A percentile compares a stretch with the other conserved stretches of the same genome.
These are phyloP conservation scores for Agapostemon virescens DNA, from an alignment of 2,888 invertebrate species.

Conservation along the genomic window DNA sequence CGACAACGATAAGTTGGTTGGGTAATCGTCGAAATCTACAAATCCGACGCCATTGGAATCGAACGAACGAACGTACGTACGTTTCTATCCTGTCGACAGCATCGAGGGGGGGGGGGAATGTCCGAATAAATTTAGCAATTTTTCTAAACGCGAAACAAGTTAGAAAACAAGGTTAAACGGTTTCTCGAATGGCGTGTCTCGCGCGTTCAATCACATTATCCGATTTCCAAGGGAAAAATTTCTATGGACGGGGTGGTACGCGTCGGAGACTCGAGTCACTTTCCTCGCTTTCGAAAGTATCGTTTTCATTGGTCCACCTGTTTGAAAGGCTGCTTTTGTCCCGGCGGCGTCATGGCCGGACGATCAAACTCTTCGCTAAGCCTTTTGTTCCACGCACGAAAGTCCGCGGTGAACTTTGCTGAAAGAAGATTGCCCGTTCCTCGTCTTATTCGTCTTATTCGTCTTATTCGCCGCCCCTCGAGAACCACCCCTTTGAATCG, in stretches of 20 bases:
- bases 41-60: too few species aligned
- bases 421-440: conserved; percentile 49
- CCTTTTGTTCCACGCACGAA: conserved; percentile 57
- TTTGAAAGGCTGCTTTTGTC: conserved; percentile 41
- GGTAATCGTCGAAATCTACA: too few species aligned
- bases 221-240: not conserved
- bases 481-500: conserved; percentile 41
- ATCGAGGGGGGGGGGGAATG: too few species aligned
- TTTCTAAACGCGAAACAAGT: not conserved
- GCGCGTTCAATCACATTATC: not conserved
- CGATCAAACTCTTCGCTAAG: conserved; percentile 58
- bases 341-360: conserved; percentile 25
- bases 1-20: too few species aligned
- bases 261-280: conserved; percentile 4
- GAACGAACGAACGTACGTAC: too few species aligned
- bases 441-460: conserved; percentile 11
- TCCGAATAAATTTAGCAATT: not conserved
- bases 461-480: conserved; percentile 15
- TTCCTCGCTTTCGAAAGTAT: conserved; percentile 7
- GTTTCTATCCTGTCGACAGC: too few species aligned
- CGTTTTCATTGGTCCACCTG: conserved; percentile 1
- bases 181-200: not conserved
- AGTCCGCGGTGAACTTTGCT: conserved; percentile 52
- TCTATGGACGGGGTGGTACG: not conserved
- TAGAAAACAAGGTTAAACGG: too few species aligned